Evolutionary conservation across 2,113 vertebrate species (phyloP).

Genomic region (Butorides virescens): DNA sequence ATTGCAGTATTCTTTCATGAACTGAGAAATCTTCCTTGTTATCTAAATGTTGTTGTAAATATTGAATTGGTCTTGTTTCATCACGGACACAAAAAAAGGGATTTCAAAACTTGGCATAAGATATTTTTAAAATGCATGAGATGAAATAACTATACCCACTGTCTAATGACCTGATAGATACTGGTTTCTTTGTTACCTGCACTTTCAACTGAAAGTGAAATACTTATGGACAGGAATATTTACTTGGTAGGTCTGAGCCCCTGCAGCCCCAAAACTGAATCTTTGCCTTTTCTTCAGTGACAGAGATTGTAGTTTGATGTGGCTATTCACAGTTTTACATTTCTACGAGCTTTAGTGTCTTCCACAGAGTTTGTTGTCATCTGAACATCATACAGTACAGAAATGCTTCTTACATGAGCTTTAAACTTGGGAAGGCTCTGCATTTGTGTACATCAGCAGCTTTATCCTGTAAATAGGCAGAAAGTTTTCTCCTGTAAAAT

Average conservation of each 20-base stretch:
- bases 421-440: neutral
- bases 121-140: conserved; percentile 41
- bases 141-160: conserved; percentile 35
- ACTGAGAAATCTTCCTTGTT: conserved; percentile 33
- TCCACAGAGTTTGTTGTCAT: neutral
- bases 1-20: neutral
- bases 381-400: neutral
- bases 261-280: conserved; percentile 48
- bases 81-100: neutral
- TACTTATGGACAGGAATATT: conserved; percentile 61
- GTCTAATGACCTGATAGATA: conserved; percentile 57
- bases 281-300: conserved; percentile 22
- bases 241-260: conserved; percentile 53
- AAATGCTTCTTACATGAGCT: neutral
- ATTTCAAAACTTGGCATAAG: conserved; percentile 53
- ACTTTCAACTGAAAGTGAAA: conserved; percentile 66
- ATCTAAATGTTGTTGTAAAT: conserved; percentile 20
- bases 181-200: conserved; percentile 60
- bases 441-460: neutral
- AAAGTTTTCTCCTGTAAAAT: neutral
- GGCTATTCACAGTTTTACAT: neutral
- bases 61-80: conserved; percentile 19
- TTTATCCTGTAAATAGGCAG: neutral
- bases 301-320: neutral
- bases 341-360: conserved; percentile 29